phyloP scores from a whole-genome alignment of 2,888 invertebrate species.

The Cepaea hortensis region DNA sequence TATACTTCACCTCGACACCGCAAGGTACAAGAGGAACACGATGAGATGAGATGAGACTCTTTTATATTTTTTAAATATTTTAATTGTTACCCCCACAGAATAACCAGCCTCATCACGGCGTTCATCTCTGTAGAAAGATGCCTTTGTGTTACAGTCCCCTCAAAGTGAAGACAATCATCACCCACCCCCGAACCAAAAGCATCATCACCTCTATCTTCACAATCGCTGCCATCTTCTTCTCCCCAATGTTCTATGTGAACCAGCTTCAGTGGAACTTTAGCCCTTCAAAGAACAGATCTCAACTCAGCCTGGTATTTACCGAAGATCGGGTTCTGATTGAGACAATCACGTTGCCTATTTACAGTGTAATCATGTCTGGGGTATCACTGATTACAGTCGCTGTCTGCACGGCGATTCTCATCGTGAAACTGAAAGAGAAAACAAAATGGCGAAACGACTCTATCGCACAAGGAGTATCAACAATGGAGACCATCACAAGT shows the following conservation, averaged over 20 bases:
- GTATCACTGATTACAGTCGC: neutral
- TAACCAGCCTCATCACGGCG: neutral
- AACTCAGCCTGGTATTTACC: neutral
- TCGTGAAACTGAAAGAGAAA: neutral
- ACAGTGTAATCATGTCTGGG: neutral
- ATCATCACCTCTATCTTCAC: constrained; percentile 2
- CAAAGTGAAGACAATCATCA: constrained; percentile 17
- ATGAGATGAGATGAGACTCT: too few species aligned
- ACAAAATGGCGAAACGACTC: constrained; percentile 7
- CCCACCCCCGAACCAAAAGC: neutral
- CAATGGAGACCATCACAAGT: neutral
- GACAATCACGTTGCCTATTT: neutral
- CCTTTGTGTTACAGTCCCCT: neutral
- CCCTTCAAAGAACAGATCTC: neutral
- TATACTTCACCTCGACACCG: too few species aligned
- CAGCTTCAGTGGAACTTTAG: neutral
- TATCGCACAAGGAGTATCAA: neutral
- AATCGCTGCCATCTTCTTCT: neutral
- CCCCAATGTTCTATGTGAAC: constrained; percentile 1
- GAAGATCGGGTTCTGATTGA: neutral
- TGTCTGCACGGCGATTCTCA: neutral
- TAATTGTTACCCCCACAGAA: neutral
- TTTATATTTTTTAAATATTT: neutral
- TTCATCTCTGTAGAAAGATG: neutral
- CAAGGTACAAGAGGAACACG: too few species aligned